Evolutionary conservation across 2,113 vertebrate genomes (phyloP).

Genomic region (Nestor notabilis): DNA sequence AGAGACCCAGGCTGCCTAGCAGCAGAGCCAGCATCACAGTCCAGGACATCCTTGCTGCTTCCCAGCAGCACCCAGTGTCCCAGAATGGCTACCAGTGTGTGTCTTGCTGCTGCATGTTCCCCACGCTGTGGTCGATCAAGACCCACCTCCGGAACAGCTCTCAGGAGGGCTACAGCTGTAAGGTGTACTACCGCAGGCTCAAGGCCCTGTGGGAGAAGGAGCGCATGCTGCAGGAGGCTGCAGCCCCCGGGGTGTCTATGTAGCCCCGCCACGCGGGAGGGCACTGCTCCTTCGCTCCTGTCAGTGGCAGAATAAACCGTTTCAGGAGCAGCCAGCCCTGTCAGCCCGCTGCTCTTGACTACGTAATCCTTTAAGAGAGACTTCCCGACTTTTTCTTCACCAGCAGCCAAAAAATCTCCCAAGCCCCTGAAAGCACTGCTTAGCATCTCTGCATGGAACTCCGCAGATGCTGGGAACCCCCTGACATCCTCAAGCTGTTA

Average conservation of each 20-base stretch:
- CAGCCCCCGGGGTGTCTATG: fast-evolving
- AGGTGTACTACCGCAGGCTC: constrained; percentile 42
- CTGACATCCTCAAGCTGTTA: background rate
- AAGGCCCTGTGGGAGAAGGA: constrained; percentile 30
- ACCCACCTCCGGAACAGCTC: constrained; percentile 52
- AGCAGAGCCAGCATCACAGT: background rate
- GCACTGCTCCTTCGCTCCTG: background rate
- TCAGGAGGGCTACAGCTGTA: constrained; percentile 66
- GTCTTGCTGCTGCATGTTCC: constrained; percentile 53
- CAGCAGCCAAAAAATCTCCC: background rate
- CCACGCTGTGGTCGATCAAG: background rate
- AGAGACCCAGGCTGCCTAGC: background rate
- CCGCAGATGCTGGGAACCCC: background rate
- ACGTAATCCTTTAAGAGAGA: background rate
- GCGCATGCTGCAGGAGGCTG: background rate
- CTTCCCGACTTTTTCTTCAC: background rate
- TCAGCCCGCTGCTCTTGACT: background rate
- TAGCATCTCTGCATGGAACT: background rate
- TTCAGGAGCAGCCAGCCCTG: background rate
- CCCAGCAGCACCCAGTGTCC: background rate
- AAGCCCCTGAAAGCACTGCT: background rate
- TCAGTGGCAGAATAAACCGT: background rate
- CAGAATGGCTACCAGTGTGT: constrained; percentile 24
- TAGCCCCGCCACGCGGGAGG: background rate
- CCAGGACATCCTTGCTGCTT: constrained; percentile 36